phyloP scores from a whole-genome alignment of 2,113 vertebrate genomes.

The Siniperca knerii region DNA sequence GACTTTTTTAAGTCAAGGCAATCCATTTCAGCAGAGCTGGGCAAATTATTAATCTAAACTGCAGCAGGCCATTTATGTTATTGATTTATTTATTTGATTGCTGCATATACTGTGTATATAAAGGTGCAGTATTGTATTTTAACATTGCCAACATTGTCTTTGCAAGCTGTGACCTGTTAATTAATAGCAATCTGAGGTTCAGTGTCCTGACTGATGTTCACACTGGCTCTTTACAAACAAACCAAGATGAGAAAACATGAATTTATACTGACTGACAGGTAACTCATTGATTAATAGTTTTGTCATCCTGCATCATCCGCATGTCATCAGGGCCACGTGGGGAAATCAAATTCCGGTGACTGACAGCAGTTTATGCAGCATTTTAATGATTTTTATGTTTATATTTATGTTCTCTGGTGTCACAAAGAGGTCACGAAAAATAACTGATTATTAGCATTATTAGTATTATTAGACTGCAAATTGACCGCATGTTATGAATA shows the following conservation, averaged over 20 bases:
- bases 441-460: background rate
- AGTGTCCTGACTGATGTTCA: background rate
- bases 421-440: too few relatives aligned
- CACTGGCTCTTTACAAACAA: background rate
- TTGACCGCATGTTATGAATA: background rate
- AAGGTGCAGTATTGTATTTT: background rate
- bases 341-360: too few relatives aligned
- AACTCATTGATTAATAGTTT: too few relatives aligned
- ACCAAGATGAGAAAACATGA: too few relatives aligned
- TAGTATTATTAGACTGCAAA: background rate
- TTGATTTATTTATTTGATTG: background rate
- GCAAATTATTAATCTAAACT: background rate
- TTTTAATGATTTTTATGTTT: too few relatives aligned
- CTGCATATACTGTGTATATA: too few relatives aligned
- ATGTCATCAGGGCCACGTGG: too few relatives aligned
- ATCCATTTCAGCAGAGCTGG: background rate
- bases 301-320: too few relatives aligned
- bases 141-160: background rate
- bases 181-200: background rate
- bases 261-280: too few relatives aligned
- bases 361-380: too few relatives aligned
- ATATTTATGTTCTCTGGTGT: too few relatives aligned
- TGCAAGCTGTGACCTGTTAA: background rate
- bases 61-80: too few relatives aligned
- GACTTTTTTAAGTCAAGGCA: background rate